Evolutionary conservation across 2,888 invertebrate species (phyloP), one percentile per base, ranked within the genome.

Genomic region (Rhagium mordax): DNA sequence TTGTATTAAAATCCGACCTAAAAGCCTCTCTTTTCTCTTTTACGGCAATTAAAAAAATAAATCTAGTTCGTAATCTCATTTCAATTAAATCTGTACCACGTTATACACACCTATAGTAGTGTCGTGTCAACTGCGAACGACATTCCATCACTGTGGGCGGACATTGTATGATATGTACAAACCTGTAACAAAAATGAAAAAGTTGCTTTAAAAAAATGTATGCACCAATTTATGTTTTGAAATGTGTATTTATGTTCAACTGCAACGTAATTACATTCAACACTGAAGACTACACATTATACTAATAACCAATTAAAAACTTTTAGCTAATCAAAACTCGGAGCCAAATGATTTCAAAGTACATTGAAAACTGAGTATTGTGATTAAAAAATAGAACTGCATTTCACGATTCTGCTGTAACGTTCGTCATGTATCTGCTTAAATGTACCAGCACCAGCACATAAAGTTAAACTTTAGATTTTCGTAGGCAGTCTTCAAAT

Each of bases 251-350:
- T 21, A 24, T 18, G 1, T 15, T 29, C 29, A 7, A 7, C 10
- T 16, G n/a, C 18, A 41, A 16, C 7, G 41, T 60, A 18, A 10
- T 29, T 41, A 55, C 21, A 57, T 16, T 18, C 16, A 55, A 16
- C 51, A 27, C 51, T 53, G 29, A 10, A 53, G n/a, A 16, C 10
- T 24, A 29, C 10, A 20, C 24, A 55, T 55, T 24, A 33, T 59
- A 16, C 57, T 57, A 67, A 57, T 47, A 67, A 24, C 67, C 67
- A 67, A 67, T 67, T 67, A 57, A 67, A 67, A 67, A 67, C 41
- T 67, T 67, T 57, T 21, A 57, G 27, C 57, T 16, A 67, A 67
- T 67, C 67, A 67, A 41, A 57, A 57, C 57, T 66, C 48, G 47
- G 21, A 47, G n/a, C 24, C 47, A 24, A 57, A 57, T 57, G n/a